These are phyloP conservation scores for Eptesicus fuscus DNA, from an alignment of 2,113 vertebrate species.

Conservation along the genomic window DNA sequence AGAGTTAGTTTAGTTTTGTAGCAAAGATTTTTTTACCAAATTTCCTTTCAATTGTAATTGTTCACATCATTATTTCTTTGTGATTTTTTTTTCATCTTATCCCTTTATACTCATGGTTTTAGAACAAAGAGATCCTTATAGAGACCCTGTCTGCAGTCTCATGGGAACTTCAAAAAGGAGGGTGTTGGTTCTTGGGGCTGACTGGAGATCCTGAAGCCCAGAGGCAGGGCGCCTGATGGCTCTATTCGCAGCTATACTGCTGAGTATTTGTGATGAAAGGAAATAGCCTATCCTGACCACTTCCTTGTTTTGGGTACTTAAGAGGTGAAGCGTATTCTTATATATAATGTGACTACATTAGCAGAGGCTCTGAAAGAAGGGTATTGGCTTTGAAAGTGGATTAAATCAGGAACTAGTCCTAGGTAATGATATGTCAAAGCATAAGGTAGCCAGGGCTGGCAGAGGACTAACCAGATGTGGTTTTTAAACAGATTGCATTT, in stretches of 20 bases:
- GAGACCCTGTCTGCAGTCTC: background rate
- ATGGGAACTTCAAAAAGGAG: background rate
- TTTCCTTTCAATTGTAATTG: background rate
- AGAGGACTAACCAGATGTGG: background rate
- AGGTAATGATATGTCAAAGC: background rate
- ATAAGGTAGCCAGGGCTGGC: background rate
- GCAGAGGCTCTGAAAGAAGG: background rate
- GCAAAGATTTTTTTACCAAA: background rate
- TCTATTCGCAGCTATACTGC: background rate
- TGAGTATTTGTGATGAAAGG: background rate
- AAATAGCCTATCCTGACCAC: background rate
- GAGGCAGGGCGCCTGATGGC: background rate
- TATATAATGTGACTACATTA: background rate
- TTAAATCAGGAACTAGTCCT: background rate
- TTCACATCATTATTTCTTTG: background rate
- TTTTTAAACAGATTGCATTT: background rate
- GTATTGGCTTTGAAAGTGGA: background rate
- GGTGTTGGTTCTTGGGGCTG: background rate
- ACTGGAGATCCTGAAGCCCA: background rate
- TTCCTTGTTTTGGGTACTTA: background rate
- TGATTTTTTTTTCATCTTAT: background rate
- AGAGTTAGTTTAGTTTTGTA: background rate
- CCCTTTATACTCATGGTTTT: background rate
- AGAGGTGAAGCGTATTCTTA: background rate
- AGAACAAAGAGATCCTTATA: background rate